A percentile compares a stretch with the other conserved stretches of the same genome.
Evolutionary conservation across 2,113 vertebrate species (phyloP).

Genomic region (Pontoporia blainvillei): DNA sequence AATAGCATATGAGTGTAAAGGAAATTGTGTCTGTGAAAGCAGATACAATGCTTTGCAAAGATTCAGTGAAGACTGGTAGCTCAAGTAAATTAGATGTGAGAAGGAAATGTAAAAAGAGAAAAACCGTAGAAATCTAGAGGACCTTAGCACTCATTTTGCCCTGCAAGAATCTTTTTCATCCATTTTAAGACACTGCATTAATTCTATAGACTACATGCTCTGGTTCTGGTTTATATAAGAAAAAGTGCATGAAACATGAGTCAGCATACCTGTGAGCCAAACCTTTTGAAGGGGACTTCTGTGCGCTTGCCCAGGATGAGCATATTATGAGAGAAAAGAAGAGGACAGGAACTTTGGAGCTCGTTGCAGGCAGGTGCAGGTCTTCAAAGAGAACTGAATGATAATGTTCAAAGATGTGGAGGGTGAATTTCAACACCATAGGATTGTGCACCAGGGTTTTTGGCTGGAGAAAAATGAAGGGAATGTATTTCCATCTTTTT

Average conservation of each 20-base stretch:
- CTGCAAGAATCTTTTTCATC: background rate
- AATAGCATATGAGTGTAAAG: background rate
- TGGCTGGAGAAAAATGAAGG: background rate
- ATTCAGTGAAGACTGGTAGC: background rate
- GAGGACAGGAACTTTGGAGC: background rate
- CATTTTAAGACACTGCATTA: background rate
- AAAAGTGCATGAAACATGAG: background rate
- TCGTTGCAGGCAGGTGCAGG: background rate
- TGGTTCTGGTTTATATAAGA: background rate
- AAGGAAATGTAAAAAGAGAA: background rate
- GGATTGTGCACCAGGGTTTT: background rate
- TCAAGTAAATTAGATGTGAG: background rate
- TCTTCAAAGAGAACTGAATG: conserved; percentile 9
- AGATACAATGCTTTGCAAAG: background rate
- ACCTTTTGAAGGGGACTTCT: background rate
- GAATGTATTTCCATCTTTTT: background rate
- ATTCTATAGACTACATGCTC: background rate
- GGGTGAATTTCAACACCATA: background rate
- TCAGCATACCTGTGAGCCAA: background rate
- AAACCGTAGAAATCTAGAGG: background rate
- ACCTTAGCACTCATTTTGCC: background rate
- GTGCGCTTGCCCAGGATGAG: background rate
- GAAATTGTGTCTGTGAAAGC: background rate
- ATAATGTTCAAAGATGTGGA: background rate
- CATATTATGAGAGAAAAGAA: background rate